Evolutionary conservation across 1,140 invertebrate species (phyloP), one percentile per base, ranked within the genome.

Genomic region (Cataglyphis hispanica): DNA sequence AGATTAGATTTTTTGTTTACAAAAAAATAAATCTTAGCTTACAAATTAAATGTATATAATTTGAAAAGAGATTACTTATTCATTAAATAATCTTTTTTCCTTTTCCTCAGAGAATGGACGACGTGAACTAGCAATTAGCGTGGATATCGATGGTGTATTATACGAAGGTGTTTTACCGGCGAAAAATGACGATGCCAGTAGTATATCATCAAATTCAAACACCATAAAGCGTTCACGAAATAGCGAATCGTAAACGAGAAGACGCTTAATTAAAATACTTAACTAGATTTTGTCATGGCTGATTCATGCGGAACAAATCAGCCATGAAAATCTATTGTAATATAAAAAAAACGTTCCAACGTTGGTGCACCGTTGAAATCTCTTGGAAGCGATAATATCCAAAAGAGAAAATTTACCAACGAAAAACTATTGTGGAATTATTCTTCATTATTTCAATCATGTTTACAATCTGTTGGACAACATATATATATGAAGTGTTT

Each of bases 91-190:
- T 27, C 3, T 40, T 19, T 64, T n/a, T n/a, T n/a, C n/a, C 5
- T 43, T 77, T 8, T 46, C 25, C 46, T 43, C 25, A 77, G 75
- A 77, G 1, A 40, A 19, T 85, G 97, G 97, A 3, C 98, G 99
- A 91, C 98, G 97, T 92, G 98, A 99, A 22, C 95, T 99, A 60
- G 97, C 98, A 43, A 98, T 99, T 5, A 99, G 98, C 89, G 98
- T 99, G 97, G 98, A 99, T 94, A 96, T 99, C 58, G 99, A 99
- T 93, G 99, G 99, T 50, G 97, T 98, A 19, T 97, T 97, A 92
- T 99, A 98, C 92, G 97, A 98, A 95, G 98, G 98, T 13, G 97
- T 98, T 16, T 95, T 99, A 1, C 98, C 98, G 94, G 97, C 98
- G 60, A 97, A 97, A 93, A 94, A 92, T 4, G 92, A 95, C 1